These are phyloP conservation scores for Colletes collaris DNA, from an alignment of 2,888 invertebrate species.

Conservation along the genomic window DNA sequence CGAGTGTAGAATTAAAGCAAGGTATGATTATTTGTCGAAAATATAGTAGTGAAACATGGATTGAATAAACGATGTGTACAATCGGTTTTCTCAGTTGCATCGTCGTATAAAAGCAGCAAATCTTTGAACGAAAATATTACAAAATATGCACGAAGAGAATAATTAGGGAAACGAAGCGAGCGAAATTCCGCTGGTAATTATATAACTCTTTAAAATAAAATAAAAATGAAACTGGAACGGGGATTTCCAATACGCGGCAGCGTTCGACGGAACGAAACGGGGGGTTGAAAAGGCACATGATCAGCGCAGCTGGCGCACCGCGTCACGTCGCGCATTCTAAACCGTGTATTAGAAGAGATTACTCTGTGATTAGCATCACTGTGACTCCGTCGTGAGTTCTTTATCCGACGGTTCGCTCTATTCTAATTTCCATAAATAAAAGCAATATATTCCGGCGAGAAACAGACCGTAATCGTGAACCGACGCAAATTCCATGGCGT, in stretches of 20 bases:
- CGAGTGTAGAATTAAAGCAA: too few relatives aligned
- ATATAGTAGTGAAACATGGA: too few relatives aligned
- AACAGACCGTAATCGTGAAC: slow-evolving; percentile 1
- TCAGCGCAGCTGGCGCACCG: slow-evolving; percentile 38
- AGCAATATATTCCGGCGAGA: slow-evolving; percentile 4
- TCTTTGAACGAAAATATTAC: too few relatives aligned
- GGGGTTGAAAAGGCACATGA: slow-evolving; percentile 17
- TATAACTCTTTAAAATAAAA: too few relatives aligned
- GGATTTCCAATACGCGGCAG: slow-evolving; percentile 8
- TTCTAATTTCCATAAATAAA: slow-evolving; percentile 21
- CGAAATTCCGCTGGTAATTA: too few relatives aligned
- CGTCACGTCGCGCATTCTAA: slow-evolving; percentile 74
- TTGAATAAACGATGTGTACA: too few relatives aligned
- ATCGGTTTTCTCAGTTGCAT: too few relatives aligned
- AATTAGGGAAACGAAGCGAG: too few relatives aligned
- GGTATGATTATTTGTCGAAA: too few relatives aligned
- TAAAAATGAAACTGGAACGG: not conserved
- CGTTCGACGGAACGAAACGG: not conserved
- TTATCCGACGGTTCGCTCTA: not conserved
- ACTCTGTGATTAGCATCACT: slow-evolving; percentile 65
- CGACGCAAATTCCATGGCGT: not conserved
- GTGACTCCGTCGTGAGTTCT: slow-evolving; percentile 2
- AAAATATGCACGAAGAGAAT: too few relatives aligned
- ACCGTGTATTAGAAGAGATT: slow-evolving; percentile 74
- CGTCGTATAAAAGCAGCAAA: too few relatives aligned